Base-by-base conservation (phyloP, 1,140 invertebrate species). In the Riptortus pedestris region DNA sequence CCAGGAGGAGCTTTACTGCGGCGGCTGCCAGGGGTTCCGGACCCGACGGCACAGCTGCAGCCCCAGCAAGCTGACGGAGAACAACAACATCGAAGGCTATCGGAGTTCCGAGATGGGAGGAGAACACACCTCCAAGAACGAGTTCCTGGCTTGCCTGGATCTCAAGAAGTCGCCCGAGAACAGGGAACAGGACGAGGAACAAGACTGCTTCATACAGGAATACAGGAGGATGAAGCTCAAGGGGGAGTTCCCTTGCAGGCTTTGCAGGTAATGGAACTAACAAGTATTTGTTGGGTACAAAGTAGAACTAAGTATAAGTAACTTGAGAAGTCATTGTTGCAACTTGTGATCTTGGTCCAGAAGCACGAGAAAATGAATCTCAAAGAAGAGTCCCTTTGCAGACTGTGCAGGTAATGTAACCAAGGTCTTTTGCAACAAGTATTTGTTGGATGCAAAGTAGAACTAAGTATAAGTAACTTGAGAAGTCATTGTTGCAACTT, bases 161-260 rank as follows among this genome's bases (percentile, higher is more conserved):
- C 51, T 55, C 4, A 55, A 55, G 22, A 55, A 26, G 14, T 55
- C 51, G 1, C 51, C 51, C 3, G 51, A 55, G 51, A 14, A 16
- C 20, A 2, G 51, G 24, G 64, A 61, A 58, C 55, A 22, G 14
- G 87, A 90, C 71, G 88, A 90, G 71, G 80, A 83, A 1, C 88
- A 90, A 72, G 88, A 91, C 68, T 81, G 82, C 24, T 90, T 90
- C 68, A 85, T 85, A 1, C 81, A 83, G 0, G 86, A 90, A 69
- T 89, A 90, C 62, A 78, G 89, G 0, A 83, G 85, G 63, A 91
- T 91, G 90, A 92, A 92, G 71, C 12, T 90, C 20, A 83, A 88
- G 52, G 88, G 90, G 0, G 88, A 92, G 72, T 93, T 93, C 70
- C 89, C 91, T 0, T 96, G 92, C 72, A 80, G 90, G 65, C 77